phyloP scores from a whole-genome alignment of 2,888 invertebrate species.

The Falcaria lacertinaria region DNA sequence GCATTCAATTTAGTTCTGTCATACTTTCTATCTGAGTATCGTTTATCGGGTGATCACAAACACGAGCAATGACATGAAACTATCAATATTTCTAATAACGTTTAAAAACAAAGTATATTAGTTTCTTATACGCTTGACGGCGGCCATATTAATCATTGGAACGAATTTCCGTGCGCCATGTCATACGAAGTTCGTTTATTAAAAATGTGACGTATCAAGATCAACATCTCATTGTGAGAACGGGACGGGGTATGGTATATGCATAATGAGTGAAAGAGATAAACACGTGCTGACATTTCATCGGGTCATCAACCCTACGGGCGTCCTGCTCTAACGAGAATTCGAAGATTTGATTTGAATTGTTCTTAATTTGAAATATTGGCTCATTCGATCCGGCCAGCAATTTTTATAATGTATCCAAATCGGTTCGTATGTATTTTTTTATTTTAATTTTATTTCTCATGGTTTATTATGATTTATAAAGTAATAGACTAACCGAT shows the following conservation, averaged over 20 bases:
- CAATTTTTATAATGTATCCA: conserved; percentile 41
- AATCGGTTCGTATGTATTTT: conserved; percentile 23
- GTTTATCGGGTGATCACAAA: conserved; percentile 73
- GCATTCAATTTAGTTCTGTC: conserved; percentile 64
- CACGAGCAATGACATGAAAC: conserved; percentile 76
- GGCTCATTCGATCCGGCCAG: conserved; percentile 52
- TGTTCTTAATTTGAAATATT: conserved; percentile 78
- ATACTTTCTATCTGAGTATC: conserved; percentile 69
- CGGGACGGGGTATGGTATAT: conserved; percentile 48
- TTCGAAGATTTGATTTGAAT: conserved; percentile 78
- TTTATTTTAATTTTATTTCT: conserved; percentile 36
- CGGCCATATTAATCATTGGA: conserved; percentile 78
- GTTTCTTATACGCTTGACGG: conserved; percentile 62
- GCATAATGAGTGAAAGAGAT: conserved; percentile 51
- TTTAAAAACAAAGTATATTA: conserved; percentile 76
- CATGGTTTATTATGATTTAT: conserved; percentile 65
- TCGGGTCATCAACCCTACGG: conserved; percentile 78
- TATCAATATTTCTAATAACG: conserved; percentile 79
- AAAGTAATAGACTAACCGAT: conserved; percentile 45
- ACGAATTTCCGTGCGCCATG: conserved; percentile 77
- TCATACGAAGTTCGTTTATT: conserved; percentile 78
- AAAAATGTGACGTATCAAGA: conserved; percentile 80
- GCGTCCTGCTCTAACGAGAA: conserved; percentile 78
- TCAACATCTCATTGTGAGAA: conserved; percentile 72
- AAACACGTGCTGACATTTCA: conserved; percentile 73